These are phyloP conservation scores for Gallinago nigripennis DNA, from an alignment of 2,797 vertebrate species.

Conservation along the genomic window DNA sequence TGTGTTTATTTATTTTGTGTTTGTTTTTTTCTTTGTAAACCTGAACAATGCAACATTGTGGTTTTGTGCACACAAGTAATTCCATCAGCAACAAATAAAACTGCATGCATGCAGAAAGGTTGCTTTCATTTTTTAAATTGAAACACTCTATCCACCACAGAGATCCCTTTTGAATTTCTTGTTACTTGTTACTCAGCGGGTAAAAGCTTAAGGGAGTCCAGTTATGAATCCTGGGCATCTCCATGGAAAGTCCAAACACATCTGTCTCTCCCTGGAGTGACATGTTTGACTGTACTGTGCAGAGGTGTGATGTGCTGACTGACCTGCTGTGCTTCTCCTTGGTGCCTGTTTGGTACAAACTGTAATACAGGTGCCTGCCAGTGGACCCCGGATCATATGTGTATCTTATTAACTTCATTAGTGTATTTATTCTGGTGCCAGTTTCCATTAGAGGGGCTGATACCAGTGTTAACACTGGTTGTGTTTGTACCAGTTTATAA, in stretches of 20 bases:
- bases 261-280: not conserved
- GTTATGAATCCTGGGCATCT: not conserved
- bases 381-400: rapidly evolving
- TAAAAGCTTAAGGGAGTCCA: not conserved
- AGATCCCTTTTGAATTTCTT: not conserved
- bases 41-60: not conserved
- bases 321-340: not conserved
- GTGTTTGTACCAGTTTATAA: not conserved
- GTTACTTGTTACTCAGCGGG: not conserved
- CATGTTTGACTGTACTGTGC: rapidly evolving
- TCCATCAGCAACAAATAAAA: conserved; percentile 37
- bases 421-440: not conserved
- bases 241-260: not conserved
- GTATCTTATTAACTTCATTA: not conserved
- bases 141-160: not conserved
- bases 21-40: not conserved
- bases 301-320: not conserved
- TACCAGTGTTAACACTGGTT: not conserved
- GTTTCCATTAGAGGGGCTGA: not conserved
- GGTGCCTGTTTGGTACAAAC: not conserved
- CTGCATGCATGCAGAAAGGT: not conserved
- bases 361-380: not conserved
- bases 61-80: not conserved
- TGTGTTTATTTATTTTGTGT: not conserved
- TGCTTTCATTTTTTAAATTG: not conserved